Base-by-base conservation (phyloP, 1,140 invertebrate species). In the Aethina tumida region DNA sequence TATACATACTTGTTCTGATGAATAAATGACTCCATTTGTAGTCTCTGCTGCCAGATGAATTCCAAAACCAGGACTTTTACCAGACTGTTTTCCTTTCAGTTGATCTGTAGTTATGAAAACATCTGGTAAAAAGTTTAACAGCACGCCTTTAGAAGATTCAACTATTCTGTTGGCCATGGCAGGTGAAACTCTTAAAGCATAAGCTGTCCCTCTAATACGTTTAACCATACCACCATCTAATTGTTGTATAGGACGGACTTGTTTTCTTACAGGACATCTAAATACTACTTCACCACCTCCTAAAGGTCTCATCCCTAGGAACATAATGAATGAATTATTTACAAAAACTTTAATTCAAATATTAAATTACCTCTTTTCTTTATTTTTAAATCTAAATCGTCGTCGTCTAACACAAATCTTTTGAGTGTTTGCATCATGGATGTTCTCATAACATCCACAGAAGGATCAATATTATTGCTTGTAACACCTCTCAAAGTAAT, bases 41-140 rank as follows among this genome's bases (percentile, higher is more conserved):
- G 93, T 98, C 68, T 97, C 92, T 1, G 94, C 92, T 9, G 84
- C 73, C 36, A 97, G 62, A 50, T 81, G 87, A 27, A 97, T 70
- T n/a, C 93, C 92, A 68, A 88, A 97, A 2, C 88, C 81, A 10
- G 84, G 81, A 56, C 80, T 92, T 72, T 86, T 88, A 41, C 94
- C 93, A 28, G 85, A 80, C 43, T 78, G 72, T 37, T 75, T 72
- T 15, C 93, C 90, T 60, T 83, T 82, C 53, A 79, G 75, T 60
- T 92, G 88, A 69, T 98, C 95, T 10, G 88, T 86, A 54, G 85
- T 81, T 45, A 98, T 90, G 56, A 94, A 98, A 35, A 99, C 80
- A 68, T 99, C 95, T 6, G 93, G 85, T 18, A 99, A 56, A 61
- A 89, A 97, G 28, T 94, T 84, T 2, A 94, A 69, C 52, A 98